Conservation (phyloP, 2,113 vertebrate genomes). For the Elachura formosa region DNA sequence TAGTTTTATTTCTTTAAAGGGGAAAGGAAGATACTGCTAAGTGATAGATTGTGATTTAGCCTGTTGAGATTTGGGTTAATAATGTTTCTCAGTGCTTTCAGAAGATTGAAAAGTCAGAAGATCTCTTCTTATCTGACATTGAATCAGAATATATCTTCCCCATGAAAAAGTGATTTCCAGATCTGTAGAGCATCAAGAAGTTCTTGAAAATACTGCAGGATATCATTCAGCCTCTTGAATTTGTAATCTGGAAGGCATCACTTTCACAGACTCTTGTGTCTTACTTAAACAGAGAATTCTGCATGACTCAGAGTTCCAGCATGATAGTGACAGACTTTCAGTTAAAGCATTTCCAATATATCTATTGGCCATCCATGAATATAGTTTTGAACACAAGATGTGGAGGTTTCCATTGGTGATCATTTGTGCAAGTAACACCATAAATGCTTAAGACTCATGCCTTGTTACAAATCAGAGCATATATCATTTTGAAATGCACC, state of each 20-base stretch:
- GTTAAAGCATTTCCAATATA: not conserved
- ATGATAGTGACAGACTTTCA: not conserved
- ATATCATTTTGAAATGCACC: too few species aligned
- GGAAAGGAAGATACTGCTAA: not conserved
- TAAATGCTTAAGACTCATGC: too few species aligned
- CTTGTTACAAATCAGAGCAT: too few species aligned
- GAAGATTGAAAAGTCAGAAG: not conserved
- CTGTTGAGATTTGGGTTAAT: not conserved
- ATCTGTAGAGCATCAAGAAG: not conserved
- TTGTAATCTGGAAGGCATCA: not conserved
- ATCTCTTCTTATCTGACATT: not conserved
- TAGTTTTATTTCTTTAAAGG: not conserved
- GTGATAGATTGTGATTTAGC: not conserved
- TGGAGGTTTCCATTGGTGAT: not conserved
- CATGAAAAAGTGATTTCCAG: not conserved
- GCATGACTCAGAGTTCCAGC: not conserved
- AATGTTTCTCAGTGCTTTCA: not conserved
- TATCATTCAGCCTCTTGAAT: not conserved
- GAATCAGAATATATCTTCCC: not conserved
- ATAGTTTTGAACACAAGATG: not conserved
- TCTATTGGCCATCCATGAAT: not conserved
- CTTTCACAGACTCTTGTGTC: not conserved
- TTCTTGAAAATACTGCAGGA: not conserved
- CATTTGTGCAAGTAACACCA: too few species aligned
- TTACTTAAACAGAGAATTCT: not conserved